A percentile compares a stretch with the other conserved stretches of the same genome.
Evolutionary conservation across 1,140 invertebrate genomes (phyloP).

Genomic region (Cydia fagiglandana): DNA sequence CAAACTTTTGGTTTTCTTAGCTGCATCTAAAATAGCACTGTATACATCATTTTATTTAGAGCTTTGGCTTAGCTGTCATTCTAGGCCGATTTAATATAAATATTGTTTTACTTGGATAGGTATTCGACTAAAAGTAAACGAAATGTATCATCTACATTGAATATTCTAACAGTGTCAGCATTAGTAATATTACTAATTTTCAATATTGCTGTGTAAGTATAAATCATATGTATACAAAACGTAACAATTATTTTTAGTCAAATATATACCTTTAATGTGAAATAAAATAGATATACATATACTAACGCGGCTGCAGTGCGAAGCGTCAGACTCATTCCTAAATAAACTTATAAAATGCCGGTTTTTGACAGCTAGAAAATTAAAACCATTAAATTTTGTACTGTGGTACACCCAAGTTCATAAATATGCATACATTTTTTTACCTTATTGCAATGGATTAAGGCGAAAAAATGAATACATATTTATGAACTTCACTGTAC

Average conservation of each 20-base stretch:
- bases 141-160: no score
- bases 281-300: neutral
- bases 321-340: neutral
- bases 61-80: neutral
- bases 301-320: neutral
- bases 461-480: no score
- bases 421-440: no score
- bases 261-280: neutral
- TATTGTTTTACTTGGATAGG: neutral
- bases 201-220: neutral
- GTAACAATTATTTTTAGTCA: slow-evolving; percentile 6
- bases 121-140: slow-evolving; percentile 7
- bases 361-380: no score
- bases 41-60: neutral
- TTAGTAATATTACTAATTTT: neutral
- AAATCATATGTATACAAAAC: neutral
- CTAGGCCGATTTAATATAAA: neutral
- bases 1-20: no score
- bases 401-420: no score
- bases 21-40: no score
- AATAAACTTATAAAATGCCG: neutral
- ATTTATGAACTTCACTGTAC: neutral
- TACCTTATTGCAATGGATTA: no score
- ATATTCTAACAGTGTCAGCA: no score
- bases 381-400: neutral